Base-by-base conservation (phyloP, 2,113 vertebrate genomes). In the Xenopus borealis region DNA sequence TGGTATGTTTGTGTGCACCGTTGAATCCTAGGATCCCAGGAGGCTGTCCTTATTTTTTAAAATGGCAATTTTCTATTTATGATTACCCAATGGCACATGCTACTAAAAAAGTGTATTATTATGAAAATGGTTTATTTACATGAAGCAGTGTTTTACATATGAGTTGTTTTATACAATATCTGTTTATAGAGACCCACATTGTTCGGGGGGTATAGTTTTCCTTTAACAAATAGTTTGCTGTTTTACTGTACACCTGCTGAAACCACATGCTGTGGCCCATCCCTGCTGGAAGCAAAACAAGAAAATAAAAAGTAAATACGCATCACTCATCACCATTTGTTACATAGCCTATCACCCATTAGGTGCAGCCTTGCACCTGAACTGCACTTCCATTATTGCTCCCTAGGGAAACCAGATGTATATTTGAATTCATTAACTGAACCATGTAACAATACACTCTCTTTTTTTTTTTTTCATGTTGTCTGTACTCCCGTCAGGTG, bases 331-430 rank as follows among this genome's bases (percentile, higher is more conserved):
- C 50, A 45, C 13, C 44, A 47, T 18, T 14, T 14, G 12, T 73
- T 30, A 27, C 18, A 27, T 65, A 65, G 55, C 64, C 11, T 20
- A 58, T 66, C 55, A 13, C 45, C 12, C 65, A 12, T 23, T 23
- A 45, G 47, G 40, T 40, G 46, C 14, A 17, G 9, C 13, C 59
- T 53, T 12, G 63, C 59, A 70, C 27, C 58, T 77, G 66, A 76
- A 40, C 66, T 69, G 61, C 58, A 70, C 67, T 57, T 77, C 59
- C 44, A 13, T 53, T 52, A 64, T 13, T 17, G 18, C 23, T 69
- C 74, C 44, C 61, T 64, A 23, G 74, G 50, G 67, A 69, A 55
- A 64, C 14, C 74, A 77, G 66, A 77, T 77, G 67, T 77, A 69
- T 70, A 27, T 68, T 20, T 53, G 11, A 63, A 50, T 68, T 75